These are phyloP conservation scores for Haliclona indistincta DNA, from an alignment of 37 sponge, comb jelly and placozoan genomes.

Conservation along the genomic window DNA sequence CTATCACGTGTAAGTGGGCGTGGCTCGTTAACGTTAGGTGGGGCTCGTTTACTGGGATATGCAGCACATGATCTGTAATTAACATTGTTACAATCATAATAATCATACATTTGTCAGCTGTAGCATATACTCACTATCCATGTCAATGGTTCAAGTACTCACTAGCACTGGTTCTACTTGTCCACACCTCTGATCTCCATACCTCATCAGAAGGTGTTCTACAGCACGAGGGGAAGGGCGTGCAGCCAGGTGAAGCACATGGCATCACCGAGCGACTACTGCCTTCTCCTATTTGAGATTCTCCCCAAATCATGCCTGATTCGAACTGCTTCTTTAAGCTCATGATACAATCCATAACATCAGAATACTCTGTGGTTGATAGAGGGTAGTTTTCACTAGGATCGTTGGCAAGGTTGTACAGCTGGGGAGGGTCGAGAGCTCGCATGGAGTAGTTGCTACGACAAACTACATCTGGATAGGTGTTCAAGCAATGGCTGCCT, in stretches of 20 bases:
- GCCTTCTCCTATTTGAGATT: constrained; percentile 32
- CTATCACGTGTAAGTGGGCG: too few relatives aligned
- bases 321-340: constrained; percentile 30
- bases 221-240: constrained; percentile 66
- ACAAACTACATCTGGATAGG: constrained; percentile 72
- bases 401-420: constrained; percentile 61
- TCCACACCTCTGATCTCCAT: not conserved
- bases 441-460: constrained; percentile 22
- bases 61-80: too few relatives aligned
- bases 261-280: not conserved
- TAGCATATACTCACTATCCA: too few relatives aligned
- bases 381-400: constrained; percentile 68
- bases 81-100: too few relatives aligned
- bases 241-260: constrained; percentile 58
- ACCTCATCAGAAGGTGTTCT: constrained; percentile 6
- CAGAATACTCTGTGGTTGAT: constrained; percentile 13
- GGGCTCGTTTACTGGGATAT: too few relatives aligned
- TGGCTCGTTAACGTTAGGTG: too few relatives aligned
- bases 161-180: constrained; percentile 2
- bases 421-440: constrained; percentile 53
- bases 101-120: too few relatives aligned
- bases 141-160: too few relatives aligned
- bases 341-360: constrained; percentile 31
- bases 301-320: constrained; percentile 2
- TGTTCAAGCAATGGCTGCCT: constrained; percentile 49